phyloP scores from a whole-genome alignment of 2,113 vertebrate genomes.

The Tenebrosternarchus preto region DNA sequence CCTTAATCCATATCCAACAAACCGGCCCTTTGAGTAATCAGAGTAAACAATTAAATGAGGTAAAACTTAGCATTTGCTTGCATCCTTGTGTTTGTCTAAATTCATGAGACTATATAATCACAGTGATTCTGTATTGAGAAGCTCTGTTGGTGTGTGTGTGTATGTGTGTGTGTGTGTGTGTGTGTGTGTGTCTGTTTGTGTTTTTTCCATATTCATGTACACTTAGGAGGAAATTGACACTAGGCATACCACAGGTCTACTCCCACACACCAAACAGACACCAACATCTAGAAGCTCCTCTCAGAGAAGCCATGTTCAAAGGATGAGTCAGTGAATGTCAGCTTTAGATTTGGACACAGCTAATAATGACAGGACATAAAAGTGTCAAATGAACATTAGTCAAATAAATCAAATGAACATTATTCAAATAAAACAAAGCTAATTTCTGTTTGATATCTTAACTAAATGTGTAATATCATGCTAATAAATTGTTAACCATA shows the following conservation, averaged over 20 bases:
- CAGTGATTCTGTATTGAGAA: neutral
- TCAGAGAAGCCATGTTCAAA: neutral
- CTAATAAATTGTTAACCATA: too few relatives aligned
- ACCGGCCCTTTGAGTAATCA: too few relatives aligned
- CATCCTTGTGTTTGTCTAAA: neutral
- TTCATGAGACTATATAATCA: neutral
- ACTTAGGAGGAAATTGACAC: constrained; percentile 5
- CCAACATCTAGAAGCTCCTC: neutral
- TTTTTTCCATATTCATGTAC: constrained; percentile 8
- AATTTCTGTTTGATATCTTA: neutral
- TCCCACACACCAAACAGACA: constrained; percentile 1
- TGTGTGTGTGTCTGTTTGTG: neutral
- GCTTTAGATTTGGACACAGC: neutral
- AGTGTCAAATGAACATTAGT: neutral
- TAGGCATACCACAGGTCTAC: neutral
- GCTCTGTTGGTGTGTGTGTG: neutral
- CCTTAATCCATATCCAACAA: too few relatives aligned
- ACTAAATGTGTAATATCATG: too few relatives aligned
- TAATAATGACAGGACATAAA: neutral
- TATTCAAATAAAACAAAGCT: too few relatives aligned
- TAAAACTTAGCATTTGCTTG: neutral
- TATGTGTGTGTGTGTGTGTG: neutral
- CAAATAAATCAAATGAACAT: too few relatives aligned
- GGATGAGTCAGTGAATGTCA: neutral
- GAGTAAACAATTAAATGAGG: neutral